Conservation (phyloP, 2,888 invertebrate species). For the Aphidius colemani region DNA sequence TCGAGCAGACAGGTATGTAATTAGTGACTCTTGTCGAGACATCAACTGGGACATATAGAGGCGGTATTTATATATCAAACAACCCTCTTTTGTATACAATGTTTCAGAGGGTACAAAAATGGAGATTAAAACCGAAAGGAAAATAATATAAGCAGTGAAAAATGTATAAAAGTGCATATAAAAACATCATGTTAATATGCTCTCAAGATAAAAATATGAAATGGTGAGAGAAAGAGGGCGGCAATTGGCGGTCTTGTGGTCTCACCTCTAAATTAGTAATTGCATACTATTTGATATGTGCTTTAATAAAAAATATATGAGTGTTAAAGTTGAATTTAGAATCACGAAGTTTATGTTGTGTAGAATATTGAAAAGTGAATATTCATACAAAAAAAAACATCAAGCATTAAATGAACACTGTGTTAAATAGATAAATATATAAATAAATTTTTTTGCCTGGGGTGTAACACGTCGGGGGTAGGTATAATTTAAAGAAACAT, state of each 20-base stretch:
- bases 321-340: conserved; percentile 12
- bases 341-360: conserved; percentile 16
- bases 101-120: neutral
- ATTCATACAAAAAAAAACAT: too few species aligned
- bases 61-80: conserved; percentile 2
- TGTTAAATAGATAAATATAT: too few species aligned
- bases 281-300: conserved; percentile 55
- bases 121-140: neutral
- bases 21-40: conserved; percentile 21
- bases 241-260: conserved; percentile 44
- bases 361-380: too few species aligned
- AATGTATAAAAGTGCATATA: too few species aligned
- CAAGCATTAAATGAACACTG: neutral
- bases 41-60: conserved; percentile 4
- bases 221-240: conserved; percentile 48
- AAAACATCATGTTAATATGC: neutral
- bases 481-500: conserved; percentile 55
- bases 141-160: too few species aligned
- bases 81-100: conserved; percentile 14
- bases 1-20: conserved; percentile 19
- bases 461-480: conserved; percentile 37
- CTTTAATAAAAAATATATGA: conserved; percentile 41
- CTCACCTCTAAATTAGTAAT: conserved; percentile 59
- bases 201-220: conserved; percentile 16
- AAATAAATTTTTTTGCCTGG: neutral